Conservation (phyloP, 1,140 invertebrate species). For the Arctopsyche grandis region DNA sequence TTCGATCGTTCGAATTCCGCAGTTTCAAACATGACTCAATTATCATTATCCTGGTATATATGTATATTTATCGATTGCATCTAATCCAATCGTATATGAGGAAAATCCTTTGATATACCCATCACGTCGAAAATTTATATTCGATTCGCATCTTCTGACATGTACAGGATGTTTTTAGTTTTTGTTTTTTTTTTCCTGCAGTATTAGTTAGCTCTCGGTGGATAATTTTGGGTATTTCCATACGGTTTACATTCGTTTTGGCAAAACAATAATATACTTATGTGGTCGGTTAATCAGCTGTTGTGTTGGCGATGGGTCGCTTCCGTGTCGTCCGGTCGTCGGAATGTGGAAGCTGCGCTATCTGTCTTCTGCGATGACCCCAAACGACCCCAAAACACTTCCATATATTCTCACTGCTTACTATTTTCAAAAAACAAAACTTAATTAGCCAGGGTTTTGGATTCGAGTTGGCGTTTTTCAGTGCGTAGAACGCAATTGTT, state of each 20-base stretch:
- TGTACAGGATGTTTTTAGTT: neutral
- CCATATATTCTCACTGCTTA: too few relatives aligned
- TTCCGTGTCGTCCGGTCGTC: neutral
- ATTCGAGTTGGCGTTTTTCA: too few relatives aligned
- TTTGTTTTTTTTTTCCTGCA: too few relatives aligned
- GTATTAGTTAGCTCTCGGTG: too few relatives aligned
- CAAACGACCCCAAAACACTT: neutral
- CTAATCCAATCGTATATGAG: neutral
- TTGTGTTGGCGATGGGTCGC: neutral
- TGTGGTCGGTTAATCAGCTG: neutral
- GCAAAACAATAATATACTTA: too few relatives aligned
- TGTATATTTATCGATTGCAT: neutral
- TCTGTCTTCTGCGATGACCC: neutral
- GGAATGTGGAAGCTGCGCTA: constrained; percentile 13
- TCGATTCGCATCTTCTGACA: neutral
- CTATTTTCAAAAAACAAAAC: too few relatives aligned
- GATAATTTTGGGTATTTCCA: neutral
- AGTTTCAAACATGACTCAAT: neutral
- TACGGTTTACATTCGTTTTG: neutral
- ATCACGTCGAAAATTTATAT: neutral
- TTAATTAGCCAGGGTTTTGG: too few relatives aligned
- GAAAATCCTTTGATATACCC: neutral
- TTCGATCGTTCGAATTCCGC: too few relatives aligned
- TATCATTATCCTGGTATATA: neutral
- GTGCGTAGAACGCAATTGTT: too few relatives aligned